Conservation (phyloP, 2,888 invertebrate species). For the Eupithecia pulchellata region DNA sequence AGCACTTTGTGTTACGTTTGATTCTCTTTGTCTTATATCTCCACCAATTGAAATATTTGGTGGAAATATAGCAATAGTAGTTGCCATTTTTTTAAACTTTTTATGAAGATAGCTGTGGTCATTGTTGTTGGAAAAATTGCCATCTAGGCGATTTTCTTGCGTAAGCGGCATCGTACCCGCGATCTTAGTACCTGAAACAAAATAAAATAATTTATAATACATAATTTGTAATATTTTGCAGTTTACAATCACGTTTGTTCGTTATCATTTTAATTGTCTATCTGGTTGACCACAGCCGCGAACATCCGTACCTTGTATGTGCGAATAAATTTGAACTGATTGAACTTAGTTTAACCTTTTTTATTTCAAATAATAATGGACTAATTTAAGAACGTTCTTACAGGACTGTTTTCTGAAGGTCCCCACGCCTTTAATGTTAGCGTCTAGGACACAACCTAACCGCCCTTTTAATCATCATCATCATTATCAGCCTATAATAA, state of each 20-base stretch:
- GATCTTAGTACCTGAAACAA: slow-evolving; percentile 74
- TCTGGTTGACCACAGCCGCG: slow-evolving; percentile 7
- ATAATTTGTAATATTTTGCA: background rate
- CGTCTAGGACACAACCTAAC: too few species aligned
- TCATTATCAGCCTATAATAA: too few species aligned
- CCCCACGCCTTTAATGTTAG: too few species aligned
- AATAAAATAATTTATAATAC: background rate
- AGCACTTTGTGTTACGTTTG: slow-evolving; percentile 63
- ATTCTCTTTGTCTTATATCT: slow-evolving; percentile 68
- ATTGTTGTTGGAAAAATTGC: slow-evolving; percentile 82
- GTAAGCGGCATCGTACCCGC: slow-evolving; percentile 81
- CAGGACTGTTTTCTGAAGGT: background rate
- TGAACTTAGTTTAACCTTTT: background rate
- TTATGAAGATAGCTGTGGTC: slow-evolving; percentile 94
- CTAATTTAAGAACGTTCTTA: background rate
- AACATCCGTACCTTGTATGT: background rate
- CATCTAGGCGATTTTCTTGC: slow-evolving; percentile 81
- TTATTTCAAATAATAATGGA: background rate
- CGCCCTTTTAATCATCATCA: too few species aligned
- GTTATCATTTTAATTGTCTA: background rate
- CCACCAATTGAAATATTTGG: slow-evolving; percentile 64
- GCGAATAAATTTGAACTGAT: slow-evolving; percentile 3
- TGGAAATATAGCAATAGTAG: slow-evolving; percentile 77
- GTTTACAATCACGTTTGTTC: background rate
- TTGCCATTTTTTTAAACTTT: slow-evolving; percentile 96